Percentiles rank a stretch among this genome's conserved stretches.
These are phyloP conservation scores for Hemichromis elongatus DNA, from an alignment of 2,113 vertebrate species.

Conservation along the genomic window DNA sequence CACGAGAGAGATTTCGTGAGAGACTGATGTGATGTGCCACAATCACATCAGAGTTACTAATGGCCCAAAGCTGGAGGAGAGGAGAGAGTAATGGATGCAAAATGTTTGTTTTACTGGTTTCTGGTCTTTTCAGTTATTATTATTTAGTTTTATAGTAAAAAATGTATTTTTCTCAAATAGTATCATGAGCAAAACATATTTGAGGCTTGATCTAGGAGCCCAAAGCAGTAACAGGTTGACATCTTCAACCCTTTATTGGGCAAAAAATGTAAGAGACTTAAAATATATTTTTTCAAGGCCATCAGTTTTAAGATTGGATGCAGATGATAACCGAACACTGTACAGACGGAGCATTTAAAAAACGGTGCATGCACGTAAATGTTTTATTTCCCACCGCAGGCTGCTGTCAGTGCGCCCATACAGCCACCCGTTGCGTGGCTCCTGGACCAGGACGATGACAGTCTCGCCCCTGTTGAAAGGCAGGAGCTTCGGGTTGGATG, in stretches of 20 bases:
- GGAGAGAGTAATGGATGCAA: too few relatives aligned
- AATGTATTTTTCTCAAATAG: fast-evolving
- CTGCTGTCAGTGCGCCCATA: constrained; percentile 87
- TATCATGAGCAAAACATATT: background rate
- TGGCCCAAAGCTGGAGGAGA: too few relatives aligned
- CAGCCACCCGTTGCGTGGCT: constrained; percentile 94
- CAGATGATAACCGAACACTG: background rate
- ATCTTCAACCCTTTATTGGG: background rate
- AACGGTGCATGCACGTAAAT: background rate
- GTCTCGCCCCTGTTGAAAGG: constrained; percentile 80
- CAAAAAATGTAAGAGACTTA: background rate
- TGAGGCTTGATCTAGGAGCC: background rate
- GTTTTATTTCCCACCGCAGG: constrained; percentile 70
- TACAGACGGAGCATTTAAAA: background rate
- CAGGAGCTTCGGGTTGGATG: constrained; percentile 85
- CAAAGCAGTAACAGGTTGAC: background rate
- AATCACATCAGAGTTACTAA: background rate
- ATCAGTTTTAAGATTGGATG: background rate
- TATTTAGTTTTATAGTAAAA: background rate
- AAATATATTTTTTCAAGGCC: background rate
- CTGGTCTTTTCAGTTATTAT: background rate
- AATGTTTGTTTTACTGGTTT: background rate
- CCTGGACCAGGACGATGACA: constrained; percentile 78
- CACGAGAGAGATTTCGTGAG: background rate
- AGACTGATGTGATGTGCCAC: background rate